Conservation (phyloP, 1,140 invertebrate genomes). For the Drosophila sechellia region DNA sequence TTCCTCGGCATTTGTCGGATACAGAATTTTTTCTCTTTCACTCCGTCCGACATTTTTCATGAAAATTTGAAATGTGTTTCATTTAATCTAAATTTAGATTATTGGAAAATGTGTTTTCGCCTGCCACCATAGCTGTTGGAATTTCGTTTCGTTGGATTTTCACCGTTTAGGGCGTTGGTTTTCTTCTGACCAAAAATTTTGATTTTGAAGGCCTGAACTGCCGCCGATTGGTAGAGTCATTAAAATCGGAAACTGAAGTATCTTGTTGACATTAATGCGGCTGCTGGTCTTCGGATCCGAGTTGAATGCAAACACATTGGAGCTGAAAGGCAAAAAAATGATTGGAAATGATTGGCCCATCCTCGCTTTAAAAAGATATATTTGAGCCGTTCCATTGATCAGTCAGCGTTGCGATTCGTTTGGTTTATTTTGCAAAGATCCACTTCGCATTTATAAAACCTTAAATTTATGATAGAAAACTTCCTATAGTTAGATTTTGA, state of each 20-base stretch:
- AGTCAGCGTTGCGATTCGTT: slow-evolving; percentile 20
- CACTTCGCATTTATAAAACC: too few species aligned
- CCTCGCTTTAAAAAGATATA: slow-evolving; percentile 26
- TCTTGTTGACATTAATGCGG: slow-evolving; percentile 45
- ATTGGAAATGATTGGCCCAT: slow-evolving; percentile 23
- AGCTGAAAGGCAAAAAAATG: slow-evolving; percentile 35
- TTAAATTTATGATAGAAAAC: too few species aligned
- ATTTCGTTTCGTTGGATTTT: slow-evolving; percentile 54
- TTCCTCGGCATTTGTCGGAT: slow-evolving; percentile 68
- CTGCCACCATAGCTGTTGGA: slow-evolving; percentile 30
- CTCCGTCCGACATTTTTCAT: slow-evolving; percentile 73
- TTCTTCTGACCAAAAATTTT: slow-evolving; percentile 18
- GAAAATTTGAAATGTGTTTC: slow-evolving; percentile 83
- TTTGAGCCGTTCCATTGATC: slow-evolving; percentile 12
- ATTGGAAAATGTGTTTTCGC: slow-evolving; percentile 74
- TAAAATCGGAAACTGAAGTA: slow-evolving; percentile 42
- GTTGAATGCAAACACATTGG: slow-evolving; percentile 52
- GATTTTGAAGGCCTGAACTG: neutral
- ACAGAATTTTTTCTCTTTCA: slow-evolving; percentile 62
- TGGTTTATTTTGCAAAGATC: neutral
- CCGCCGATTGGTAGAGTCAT: slow-evolving; percentile 21
- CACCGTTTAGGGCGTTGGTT: slow-evolving; percentile 68
- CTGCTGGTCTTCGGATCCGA: slow-evolving; percentile 12
- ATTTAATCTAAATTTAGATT: slow-evolving; percentile 81
- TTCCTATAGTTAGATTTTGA: too few species aligned